Evolutionary conservation across 1,140 invertebrate species (phyloP), one percentile per base, ranked within the genome.

Genomic region (Diprion similis): DNA sequence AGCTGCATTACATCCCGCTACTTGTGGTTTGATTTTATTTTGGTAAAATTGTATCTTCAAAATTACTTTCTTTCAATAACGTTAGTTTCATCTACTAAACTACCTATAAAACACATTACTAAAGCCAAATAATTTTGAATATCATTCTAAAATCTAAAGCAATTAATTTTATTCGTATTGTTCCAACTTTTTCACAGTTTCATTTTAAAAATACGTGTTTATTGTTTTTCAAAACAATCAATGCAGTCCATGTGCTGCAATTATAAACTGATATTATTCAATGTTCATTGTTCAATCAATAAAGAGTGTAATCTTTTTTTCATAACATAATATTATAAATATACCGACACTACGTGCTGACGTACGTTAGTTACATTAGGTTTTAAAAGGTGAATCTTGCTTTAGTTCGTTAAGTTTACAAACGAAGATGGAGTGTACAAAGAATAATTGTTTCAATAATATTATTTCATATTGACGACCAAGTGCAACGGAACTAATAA

Each of bases 51-150:
- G 51, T 59, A 59, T 59, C 11, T 59, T 17, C 51, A 59, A 59
- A 59, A 59, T 59, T 59, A 59, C 51, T 59, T 59, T 59, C 51
- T 59, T 59, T 59, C n/a, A 59, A 59, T 59, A 59, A 59, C n/a
- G 51, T 59, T 59, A 59, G n/a, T 59, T 9, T 59, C n/a, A 59
- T 59, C 51, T 17, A 17, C 51, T 59, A 59, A 59, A 59, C n/a
- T 59, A 59, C 6, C 51, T 59, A 59, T 59, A 59, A 59, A 59
- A 59, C n/a, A 59, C 51, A 59, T 59, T 59, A 59, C n/a, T 59
- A 59, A 59, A 59, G 51, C 51, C 51, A 15, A 59, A 8, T 59
- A 59, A 59, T 17, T 59, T 59, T 59, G 51, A 59, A 59, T 59
- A 59, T 59, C n/a, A 17, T 17, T 59, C 51, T 59, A 59, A 59